Conservation (phyloP, 2,888 invertebrate species). For the Ormyrus pomaceus region DNA sequence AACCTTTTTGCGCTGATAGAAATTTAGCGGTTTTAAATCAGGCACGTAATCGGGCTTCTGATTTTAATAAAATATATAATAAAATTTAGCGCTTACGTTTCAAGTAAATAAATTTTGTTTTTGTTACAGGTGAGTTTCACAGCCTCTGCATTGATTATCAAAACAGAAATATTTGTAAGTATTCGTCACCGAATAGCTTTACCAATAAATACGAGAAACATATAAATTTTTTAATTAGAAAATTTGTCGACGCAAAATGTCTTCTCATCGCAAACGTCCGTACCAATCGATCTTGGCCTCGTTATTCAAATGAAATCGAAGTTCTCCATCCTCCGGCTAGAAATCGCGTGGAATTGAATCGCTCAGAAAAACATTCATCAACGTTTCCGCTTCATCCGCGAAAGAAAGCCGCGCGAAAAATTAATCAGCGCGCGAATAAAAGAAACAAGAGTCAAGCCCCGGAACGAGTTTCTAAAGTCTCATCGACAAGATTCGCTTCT, state of each 20-base stretch:
- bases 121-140: slow-evolving; percentile 49
- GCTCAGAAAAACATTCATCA: slow-evolving; percentile 7
- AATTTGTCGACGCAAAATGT: too few relatives aligned
- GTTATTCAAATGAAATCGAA: background rate
- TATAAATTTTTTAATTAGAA: too few relatives aligned
- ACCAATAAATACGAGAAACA: too few relatives aligned
- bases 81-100: too few relatives aligned
- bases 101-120: background rate
- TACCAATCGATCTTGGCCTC: background rate
- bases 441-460: slow-evolving; percentile 12
- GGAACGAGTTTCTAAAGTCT: background rate
- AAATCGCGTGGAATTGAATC: slow-evolving; percentile 13
- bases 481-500: slow-evolving; percentile 30
- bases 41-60: too few relatives aligned
- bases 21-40: too few relatives aligned
- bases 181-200: too few relatives aligned
- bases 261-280: background rate
- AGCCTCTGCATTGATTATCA: background rate
- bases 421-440: slow-evolving; percentile 27
- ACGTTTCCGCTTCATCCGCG: background rate
- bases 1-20: too few relatives aligned
- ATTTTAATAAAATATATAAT: too few relatives aligned
- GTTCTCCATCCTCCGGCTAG: background rate
- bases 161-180: background rate
- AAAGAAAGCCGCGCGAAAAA: slow-evolving; percentile 14